Percentiles rank a stretch among this genome's conserved stretches.
phyloP scores from a whole-genome alignment of 1,140 invertebrate genomes.

The Macrobrachium nipponense region DNA sequence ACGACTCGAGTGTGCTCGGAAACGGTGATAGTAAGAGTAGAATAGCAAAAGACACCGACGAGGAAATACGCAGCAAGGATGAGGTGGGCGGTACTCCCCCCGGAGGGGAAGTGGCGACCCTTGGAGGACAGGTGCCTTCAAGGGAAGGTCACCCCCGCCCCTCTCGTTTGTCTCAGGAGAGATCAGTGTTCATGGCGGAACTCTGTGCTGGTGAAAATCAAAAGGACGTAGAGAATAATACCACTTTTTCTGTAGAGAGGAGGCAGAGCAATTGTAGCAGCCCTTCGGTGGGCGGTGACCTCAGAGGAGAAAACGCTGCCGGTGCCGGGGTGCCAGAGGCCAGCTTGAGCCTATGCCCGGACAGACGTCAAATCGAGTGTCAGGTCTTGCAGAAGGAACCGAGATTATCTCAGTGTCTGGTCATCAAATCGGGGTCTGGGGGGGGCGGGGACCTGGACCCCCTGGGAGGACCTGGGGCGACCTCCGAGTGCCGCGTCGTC shows the following conservation, averaged over 20 bases:
- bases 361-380: slow-evolving; percentile 47
- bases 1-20: background rate
- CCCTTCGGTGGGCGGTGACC: background rate
- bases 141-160: no score
- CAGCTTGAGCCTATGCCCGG: background rate
- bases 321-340: background rate
- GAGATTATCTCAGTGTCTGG: slow-evolving; percentile 50
- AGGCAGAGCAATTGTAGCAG: no score
- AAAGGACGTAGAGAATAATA: no score
- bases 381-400: slow-evolving; percentile 56
- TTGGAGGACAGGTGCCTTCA: no score
- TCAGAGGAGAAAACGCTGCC: background rate
- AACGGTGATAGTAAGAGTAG: slow-evolving; percentile 15
- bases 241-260: no score
- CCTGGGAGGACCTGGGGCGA: slow-evolving; percentile 31
- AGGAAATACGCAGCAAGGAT: no score
- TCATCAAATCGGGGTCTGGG: slow-evolving; percentile 50
- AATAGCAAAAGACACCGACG: background rate
- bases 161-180: no score
- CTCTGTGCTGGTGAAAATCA: no score
- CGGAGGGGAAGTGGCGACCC: no score
- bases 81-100: no score
- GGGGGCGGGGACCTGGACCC: slow-evolving; percentile 28
- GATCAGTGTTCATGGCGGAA: no score
- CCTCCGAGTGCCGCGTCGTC: slow-evolving; percentile 52